phyloP scores from a whole-genome alignment of 1,140 invertebrate species.

The Danaus melanippus region DNA sequence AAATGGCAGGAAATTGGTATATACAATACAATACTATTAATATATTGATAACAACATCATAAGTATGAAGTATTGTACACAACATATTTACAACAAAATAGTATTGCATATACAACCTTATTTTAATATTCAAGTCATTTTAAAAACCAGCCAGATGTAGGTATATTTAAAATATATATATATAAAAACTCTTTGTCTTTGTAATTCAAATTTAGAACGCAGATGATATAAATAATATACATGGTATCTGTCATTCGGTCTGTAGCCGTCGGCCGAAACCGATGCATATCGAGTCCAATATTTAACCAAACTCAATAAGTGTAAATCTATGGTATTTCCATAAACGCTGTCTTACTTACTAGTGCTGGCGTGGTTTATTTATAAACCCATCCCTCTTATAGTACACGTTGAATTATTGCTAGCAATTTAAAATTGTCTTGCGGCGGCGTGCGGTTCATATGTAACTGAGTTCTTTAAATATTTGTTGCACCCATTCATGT shows the following conservation, averaged over 20 bases:
- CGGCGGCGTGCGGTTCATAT: conserved; percentile 27
- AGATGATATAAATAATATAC: no score
- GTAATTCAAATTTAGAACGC: no score
- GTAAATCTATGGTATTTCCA: conserved; percentile 59
- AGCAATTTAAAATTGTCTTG: conserved; percentile 63
- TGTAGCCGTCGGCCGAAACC: no score
- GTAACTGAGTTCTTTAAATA: background rate
- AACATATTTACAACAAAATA: no score
- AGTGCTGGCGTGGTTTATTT: conserved; percentile 49
- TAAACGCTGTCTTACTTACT: conserved; percentile 52
- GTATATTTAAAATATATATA: no score
- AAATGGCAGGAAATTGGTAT: conserved; percentile 29
- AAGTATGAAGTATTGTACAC: no score
- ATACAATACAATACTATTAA: conserved; percentile 9
- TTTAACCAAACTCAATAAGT: conserved; percentile 52
- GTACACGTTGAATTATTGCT: conserved; percentile 56
- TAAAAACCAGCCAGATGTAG: no score
- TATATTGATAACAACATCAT: no score
- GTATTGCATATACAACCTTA: no score
- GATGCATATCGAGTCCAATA: conserved; percentile 17
- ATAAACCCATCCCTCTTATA: conserved; percentile 58
- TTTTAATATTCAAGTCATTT: no score
- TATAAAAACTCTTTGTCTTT: no score
- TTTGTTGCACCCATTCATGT: background rate
- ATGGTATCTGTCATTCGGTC: no score